Conservation (phyloP, 2,113 vertebrate genomes). For the Cavia aperea region DNA sequence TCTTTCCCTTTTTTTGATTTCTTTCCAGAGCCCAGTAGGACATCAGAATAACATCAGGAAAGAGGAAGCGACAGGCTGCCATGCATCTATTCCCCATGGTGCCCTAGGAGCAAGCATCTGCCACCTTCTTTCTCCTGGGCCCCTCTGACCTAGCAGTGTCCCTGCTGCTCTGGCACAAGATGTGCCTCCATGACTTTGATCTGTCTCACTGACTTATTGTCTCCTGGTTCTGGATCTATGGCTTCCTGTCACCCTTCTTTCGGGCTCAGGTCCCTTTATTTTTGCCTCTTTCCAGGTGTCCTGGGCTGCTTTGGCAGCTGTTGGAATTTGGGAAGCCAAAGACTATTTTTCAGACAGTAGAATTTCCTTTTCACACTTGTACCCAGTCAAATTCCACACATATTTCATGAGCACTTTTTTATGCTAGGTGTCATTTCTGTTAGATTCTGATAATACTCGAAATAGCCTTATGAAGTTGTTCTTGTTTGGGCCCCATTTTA, state of each 20-base stretch:
- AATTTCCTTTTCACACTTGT: slow-evolving; percentile 61
- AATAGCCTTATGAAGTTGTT: not conserved
- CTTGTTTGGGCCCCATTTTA: not conserved
- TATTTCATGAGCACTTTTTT: slow-evolving; percentile 49
- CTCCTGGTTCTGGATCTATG: slow-evolving; percentile 50
- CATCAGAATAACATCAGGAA: slow-evolving; percentile 70
- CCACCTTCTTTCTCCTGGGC: not conserved
- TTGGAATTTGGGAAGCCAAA: slow-evolving; percentile 54
- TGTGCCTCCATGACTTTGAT: not conserved
- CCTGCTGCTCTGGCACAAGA: slow-evolving; percentile 5
- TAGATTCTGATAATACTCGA: not conserved
- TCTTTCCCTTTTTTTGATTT: slow-evolving; percentile 48
- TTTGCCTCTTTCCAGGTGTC: slow-evolving; percentile 72
- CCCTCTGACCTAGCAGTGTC: not conserved
- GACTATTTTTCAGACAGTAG: slow-evolving; percentile 55
- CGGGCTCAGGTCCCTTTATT: slow-evolving; percentile 47
- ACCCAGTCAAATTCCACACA: slow-evolving; percentile 58
- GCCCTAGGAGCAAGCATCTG: not conserved
- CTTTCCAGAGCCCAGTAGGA: slow-evolving; percentile 68
- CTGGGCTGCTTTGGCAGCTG: slow-evolving; percentile 54
- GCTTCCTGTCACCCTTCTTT: slow-evolving; percentile 73
- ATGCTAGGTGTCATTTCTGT: slow-evolving; percentile 30
- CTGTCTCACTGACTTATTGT: slow-evolving; percentile 58
- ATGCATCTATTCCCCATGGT: slow-evolving; percentile 56
- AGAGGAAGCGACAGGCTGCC: slow-evolving; percentile 73